Conservation (phyloP, 92 coral and sea anemone species). For the Montipora capitata region DNA sequence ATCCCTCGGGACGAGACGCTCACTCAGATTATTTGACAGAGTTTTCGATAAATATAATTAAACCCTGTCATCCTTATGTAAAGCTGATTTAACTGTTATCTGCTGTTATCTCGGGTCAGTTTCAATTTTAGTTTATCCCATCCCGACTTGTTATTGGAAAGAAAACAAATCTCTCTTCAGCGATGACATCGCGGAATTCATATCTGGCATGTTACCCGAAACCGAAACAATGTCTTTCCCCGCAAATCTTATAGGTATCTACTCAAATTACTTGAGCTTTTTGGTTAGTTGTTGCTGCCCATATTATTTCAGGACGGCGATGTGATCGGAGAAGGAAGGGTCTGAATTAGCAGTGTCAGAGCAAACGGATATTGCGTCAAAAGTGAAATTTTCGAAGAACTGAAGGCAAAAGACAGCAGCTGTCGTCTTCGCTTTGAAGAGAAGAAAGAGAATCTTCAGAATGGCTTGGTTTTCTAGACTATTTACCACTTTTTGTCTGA, state of each 20-base stretch:
- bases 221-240: not conserved
- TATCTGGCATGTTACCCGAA: conserved; percentile 16
- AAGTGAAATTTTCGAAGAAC: not conserved
- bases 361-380: conserved; percentile 9
- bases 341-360: not conserved
- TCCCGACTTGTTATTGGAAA: not conserved
- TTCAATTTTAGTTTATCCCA: not conserved
- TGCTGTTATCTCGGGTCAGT: not conserved
- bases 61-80: not conserved
- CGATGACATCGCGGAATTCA: conserved; percentile 15
- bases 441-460: not conserved
- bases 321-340: not conserved
- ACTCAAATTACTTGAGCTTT: not conserved
- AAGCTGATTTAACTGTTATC: not conserved
- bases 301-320: not conserved
- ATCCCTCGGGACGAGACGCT: too few relatives aligned
- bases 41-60: not conserved
- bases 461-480: not conserved
- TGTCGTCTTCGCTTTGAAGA: not conserved
- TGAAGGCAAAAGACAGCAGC: not conserved
- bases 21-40: not conserved
- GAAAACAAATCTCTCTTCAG: not conserved
- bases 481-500: conserved; percentile 7
- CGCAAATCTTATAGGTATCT: not conserved
- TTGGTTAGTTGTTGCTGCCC: not conserved